Conservation (phyloP, 2,888 invertebrate genomes). For the Nymphalis polychloros region DNA sequence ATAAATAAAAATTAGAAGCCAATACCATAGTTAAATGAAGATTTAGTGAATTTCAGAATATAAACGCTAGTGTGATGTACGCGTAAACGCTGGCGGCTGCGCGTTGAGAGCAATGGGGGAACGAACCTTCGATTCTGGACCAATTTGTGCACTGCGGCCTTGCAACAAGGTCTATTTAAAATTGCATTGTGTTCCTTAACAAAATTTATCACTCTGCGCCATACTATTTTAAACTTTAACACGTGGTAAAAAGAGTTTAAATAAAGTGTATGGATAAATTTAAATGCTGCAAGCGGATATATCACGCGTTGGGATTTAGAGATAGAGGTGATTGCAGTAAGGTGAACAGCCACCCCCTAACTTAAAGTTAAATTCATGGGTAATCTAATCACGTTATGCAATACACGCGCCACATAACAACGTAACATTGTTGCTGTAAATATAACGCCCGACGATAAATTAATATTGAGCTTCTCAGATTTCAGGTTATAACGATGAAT, state of each 20-base stretch:
- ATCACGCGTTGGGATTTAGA: conserved; percentile 61
- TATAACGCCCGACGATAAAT: conserved; percentile 5
- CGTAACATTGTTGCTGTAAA: conserved; percentile 13
- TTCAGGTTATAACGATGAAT: background rate
- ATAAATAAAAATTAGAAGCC: conserved; percentile 16
- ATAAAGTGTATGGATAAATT: conserved; percentile 32
- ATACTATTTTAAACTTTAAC: conserved; percentile 17
- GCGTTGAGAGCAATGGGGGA: conserved; percentile 56
- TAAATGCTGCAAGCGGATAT: conserved; percentile 61
- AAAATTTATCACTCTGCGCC: conserved; percentile 49
- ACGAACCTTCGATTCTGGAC: conserved; percentile 48
- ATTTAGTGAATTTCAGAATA: conserved; percentile 42
- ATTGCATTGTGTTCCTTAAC: conserved; percentile 53
- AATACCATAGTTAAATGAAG: conserved; percentile 29
- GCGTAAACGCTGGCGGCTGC: conserved; percentile 73
- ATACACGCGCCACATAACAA: conserved; percentile 25
- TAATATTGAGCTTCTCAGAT: conserved; percentile 14
- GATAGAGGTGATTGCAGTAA: conserved; percentile 73
- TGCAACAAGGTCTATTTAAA: conserved; percentile 60
- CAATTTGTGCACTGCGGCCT: conserved; percentile 64
- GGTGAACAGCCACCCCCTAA: conserved; percentile 57
- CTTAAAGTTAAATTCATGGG: conserved; percentile 36
- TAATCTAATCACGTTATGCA: conserved; percentile 31
- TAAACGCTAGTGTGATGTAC: conserved; percentile 74
- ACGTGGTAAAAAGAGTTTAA: conserved; percentile 36